phyloP scores from a whole-genome alignment of 1,140 invertebrate genomes.

The Drosophila ficusphila region DNA sequence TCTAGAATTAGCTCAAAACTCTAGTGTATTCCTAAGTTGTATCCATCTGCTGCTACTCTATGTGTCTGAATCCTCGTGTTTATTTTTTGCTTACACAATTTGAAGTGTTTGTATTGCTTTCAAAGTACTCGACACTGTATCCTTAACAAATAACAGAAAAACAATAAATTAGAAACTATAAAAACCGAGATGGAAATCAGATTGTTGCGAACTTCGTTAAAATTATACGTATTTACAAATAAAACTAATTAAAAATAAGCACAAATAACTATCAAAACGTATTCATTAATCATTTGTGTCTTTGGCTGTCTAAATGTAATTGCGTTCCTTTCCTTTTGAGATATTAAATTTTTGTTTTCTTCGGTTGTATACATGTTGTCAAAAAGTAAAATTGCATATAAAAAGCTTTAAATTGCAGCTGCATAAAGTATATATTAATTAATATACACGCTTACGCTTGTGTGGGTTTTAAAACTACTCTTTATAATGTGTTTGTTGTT shows the following conservation, averaged over 20 bases:
- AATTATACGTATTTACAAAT: conserved; percentile 31
- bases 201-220: neutral
- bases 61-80: conserved; percentile 27
- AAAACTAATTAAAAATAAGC: conserved; percentile 30
- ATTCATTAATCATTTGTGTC: conserved; percentile 23
- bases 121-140: conserved; percentile 51
- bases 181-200: neutral
- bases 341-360: neutral
- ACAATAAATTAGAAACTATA: conserved; percentile 4
- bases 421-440: conserved; percentile 27
- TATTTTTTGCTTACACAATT: conserved; percentile 31
- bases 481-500: conserved; percentile 35
- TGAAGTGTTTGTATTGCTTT: conserved; percentile 65
- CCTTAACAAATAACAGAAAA: conserved; percentile 8
- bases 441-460: conserved; percentile 23
- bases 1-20: conserved; percentile 56
- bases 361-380: conserved; percentile 46
- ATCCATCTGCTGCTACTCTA: conserved; percentile 37
- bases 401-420: conserved; percentile 36
- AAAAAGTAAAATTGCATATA: conserved; percentile 54
- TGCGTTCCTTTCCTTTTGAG: neutral
- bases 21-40: conserved; percentile 31
- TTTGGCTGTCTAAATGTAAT: conserved; percentile 45
- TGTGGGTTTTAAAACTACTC: conserved; percentile 26
- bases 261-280: conserved; percentile 21